phyloP scores from a whole-genome alignment of 2,797 vertebrate genomes.

The Chaunax sp. region DNA sequence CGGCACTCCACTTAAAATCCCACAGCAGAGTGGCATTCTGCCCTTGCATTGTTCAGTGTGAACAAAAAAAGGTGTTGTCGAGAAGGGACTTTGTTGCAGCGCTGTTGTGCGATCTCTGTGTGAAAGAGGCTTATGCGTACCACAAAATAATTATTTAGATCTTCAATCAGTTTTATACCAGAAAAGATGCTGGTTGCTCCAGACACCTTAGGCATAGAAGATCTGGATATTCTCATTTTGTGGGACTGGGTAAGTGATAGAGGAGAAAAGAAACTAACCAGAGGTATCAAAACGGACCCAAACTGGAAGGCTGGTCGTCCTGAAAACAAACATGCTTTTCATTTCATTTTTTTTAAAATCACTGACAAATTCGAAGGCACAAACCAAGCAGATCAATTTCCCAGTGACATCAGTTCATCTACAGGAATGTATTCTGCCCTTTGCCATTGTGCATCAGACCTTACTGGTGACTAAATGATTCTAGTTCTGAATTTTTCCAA shows the following conservation, averaged over 20 bases:
- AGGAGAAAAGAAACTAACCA: background rate
- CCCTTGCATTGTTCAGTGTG: too few species aligned
- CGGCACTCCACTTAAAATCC: too few species aligned
- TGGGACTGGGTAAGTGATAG: background rate
- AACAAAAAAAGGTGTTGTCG: too few species aligned
- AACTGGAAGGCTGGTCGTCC: background rate
- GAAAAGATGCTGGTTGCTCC: too few species aligned
- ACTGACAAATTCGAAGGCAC: background rate
- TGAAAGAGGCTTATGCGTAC: too few species aligned
- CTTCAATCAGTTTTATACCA: too few species aligned
- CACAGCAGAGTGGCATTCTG: too few species aligned
- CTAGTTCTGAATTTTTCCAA: constrained; percentile 52
- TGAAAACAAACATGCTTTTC: background rate
- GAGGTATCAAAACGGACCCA: background rate
- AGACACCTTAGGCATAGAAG: too few species aligned
- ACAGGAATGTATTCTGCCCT: constrained; percentile 33
- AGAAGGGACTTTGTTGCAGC: too few species aligned
- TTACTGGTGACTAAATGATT: constrained; percentile 59
- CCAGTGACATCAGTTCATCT: constrained; percentile 16
- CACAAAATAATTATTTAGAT: too few species aligned
- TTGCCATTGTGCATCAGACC: constrained; percentile 13
- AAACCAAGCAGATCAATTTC: constrained; percentile 26
- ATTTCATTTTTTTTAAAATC: background rate
- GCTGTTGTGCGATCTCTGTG: too few species aligned
- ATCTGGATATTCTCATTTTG: background rate